Conservation (phyloP, 1,140 invertebrate genomes). For the Copidosoma floridanum region DNA sequence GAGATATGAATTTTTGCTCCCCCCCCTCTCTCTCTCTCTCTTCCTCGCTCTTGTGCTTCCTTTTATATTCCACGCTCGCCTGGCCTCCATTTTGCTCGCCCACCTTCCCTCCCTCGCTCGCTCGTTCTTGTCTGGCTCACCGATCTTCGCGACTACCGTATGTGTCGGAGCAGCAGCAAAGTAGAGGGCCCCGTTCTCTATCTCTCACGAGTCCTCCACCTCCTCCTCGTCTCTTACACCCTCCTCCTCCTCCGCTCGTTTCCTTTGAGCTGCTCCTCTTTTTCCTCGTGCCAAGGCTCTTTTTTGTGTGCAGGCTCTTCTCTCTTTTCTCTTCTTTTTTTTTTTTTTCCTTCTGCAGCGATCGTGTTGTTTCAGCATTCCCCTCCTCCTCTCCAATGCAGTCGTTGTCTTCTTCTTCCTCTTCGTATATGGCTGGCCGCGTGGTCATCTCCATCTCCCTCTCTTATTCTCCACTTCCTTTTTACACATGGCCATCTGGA, state of each 20-base stretch:
- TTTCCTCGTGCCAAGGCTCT: constrained; percentile 12
- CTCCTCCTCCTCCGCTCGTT: constrained; percentile 1
- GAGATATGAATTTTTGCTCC: constrained; percentile 53
- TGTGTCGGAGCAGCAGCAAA: constrained; percentile 42
- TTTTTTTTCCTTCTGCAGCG: constrained; percentile 27
- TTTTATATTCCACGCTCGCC: constrained; percentile 57
- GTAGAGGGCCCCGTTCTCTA: too few species aligned
- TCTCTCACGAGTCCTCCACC: constrained; percentile 22
- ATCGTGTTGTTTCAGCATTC: constrained; percentile 34
- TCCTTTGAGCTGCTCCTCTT: neutral
- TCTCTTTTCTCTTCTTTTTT: constrained; percentile 12
- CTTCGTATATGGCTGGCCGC: constrained; percentile 8
- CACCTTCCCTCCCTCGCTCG: too few species aligned
- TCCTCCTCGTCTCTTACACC: neutral
- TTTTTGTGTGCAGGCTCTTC: neutral
- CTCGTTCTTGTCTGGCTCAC: constrained; percentile 49
- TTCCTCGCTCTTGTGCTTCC: constrained; percentile 29
- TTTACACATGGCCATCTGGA: neutral
- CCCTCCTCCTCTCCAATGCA: constrained; percentile 7
- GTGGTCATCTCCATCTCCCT: constrained; percentile 5
- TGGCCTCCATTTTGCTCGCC: constrained; percentile 52
- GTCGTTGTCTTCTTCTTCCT: constrained; percentile 17
- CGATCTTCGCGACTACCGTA: constrained; percentile 53
- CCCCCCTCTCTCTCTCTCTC: neutral
- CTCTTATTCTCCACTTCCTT: neutral